Evolutionary conservation across 2,888 invertebrate genomes (phyloP).

Genomic region (Hirtodrosophila trivittata): DNA sequence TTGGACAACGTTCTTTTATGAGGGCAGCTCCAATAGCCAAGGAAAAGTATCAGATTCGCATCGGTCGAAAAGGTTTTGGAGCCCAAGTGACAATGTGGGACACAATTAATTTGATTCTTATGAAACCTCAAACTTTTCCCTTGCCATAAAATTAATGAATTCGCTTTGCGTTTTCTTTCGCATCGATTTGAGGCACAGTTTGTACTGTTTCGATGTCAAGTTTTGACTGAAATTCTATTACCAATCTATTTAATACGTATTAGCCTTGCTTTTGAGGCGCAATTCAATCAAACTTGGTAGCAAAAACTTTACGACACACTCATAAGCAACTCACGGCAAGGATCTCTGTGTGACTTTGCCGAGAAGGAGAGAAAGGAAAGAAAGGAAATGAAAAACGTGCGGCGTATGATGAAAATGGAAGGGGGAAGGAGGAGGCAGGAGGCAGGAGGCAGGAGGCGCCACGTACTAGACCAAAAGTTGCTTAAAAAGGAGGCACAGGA

Average conservation of each 20-base stretch:
- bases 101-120: too few species aligned
- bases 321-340: conserved; percentile 33
- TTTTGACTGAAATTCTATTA: too few species aligned
- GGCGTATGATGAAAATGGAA: conserved; percentile 45
- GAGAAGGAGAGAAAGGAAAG: conserved; percentile 1
- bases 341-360: too few species aligned
- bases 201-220: too few species aligned
- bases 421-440: not conserved
- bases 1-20: too few species aligned
- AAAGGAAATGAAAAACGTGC: conserved; percentile 64
- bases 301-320: conserved; percentile 66
- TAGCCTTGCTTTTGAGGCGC: conserved; percentile 13
- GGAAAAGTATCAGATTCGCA: too few species aligned
- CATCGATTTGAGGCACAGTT: too few species aligned
- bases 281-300: conserved; percentile 69
- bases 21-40: too few species aligned
- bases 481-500: not conserved
- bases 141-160: conserved; percentile 30
- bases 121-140: too few species aligned
- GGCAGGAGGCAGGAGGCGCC: conserved; percentile 30
- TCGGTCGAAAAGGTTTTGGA: too few species aligned
- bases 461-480: conserved; percentile 41
- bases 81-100: too few species aligned
- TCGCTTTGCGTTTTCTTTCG: conserved; percentile 8
- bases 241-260: not conserved